A percentile compares a stretch with the other conserved stretches of the same genome.
phyloP scores from a whole-genome alignment of 1,140 invertebrate genomes.

The Trialeurodes vaporariorum region DNA sequence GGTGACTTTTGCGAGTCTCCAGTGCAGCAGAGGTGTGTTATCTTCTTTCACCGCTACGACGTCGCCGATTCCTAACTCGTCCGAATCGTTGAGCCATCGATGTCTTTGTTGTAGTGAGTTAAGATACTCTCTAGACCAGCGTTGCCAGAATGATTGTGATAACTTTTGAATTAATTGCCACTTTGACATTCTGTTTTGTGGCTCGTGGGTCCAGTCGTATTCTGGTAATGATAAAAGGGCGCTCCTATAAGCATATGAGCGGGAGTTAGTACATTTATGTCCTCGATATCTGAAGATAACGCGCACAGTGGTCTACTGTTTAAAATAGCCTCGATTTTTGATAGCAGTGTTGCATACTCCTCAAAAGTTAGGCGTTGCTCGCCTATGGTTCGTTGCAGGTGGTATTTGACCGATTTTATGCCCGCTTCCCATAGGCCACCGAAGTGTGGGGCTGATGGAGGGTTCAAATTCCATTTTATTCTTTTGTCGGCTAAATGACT shows the following conservation, averaged over 20 bases:
- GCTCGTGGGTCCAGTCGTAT: constrained; percentile 19
- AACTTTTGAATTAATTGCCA: constrained; percentile 23
- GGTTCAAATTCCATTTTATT: constrained; percentile 20
- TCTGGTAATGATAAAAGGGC: constrained; percentile 29
- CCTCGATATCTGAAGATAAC: constrained; percentile 23
- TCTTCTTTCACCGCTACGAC: constrained; percentile 30
- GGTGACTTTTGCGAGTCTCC: constrained; percentile 27
- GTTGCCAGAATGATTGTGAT: constrained; percentile 29
- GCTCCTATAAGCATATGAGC: constrained; percentile 26
- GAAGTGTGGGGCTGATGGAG: constrained; percentile 27
- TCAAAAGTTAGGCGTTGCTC: constrained; percentile 21
- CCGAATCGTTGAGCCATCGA: constrained; percentile 21
- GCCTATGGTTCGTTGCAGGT: constrained; percentile 17
- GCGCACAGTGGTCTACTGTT: constrained; percentile 22
- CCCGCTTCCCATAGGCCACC: constrained; percentile 32
- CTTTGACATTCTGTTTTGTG: constrained; percentile 17
- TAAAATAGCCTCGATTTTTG: constrained; percentile 23
- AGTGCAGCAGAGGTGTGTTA: constrained; percentile 26
- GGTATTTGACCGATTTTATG: constrained; percentile 20
- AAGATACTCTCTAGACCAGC: constrained; percentile 29
- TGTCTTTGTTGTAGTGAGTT: constrained; percentile 23
- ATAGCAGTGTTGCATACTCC: constrained; percentile 26
- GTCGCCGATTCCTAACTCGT: too few relatives aligned
- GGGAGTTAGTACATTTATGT: constrained; percentile 22
- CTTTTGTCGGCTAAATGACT: constrained; percentile 4